phyloP scores from a whole-genome alignment of 1,140 invertebrate species.

The Dryas iulia region DNA sequence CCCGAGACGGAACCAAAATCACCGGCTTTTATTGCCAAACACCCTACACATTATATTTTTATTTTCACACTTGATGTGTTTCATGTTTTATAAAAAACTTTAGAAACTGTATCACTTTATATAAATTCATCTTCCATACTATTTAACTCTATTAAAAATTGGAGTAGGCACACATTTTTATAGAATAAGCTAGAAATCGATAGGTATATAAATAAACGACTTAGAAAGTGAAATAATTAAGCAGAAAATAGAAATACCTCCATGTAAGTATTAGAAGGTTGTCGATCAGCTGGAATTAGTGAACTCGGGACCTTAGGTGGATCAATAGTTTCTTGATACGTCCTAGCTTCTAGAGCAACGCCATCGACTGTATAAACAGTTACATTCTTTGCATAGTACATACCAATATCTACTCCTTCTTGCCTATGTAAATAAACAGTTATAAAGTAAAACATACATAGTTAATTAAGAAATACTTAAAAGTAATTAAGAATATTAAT shows the following conservation, averaged over 20 bases:
- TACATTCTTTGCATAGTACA: conserved; percentile 84
- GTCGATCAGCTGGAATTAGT: conserved; percentile 64
- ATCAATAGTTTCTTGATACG: conserved; percentile 81
- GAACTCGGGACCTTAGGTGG: conserved; percentile 50
- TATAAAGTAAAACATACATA: not conserved
- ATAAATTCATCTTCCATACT: no score
- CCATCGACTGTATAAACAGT: conserved; percentile 80
- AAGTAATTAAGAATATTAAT: conserved; percentile 1
- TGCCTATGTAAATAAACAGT: no score
- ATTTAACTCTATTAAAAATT: no score
- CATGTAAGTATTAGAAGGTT: conserved; percentile 86
- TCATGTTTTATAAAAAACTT: no score
- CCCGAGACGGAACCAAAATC: no score
- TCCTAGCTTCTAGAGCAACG: conserved; percentile 79
- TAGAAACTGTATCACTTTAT: no score
- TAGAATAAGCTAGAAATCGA: no score
- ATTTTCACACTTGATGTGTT: no score
- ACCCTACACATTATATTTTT: no score
- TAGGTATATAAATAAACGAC: no score
- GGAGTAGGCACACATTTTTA: no score
- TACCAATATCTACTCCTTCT: conserved; percentile 84
- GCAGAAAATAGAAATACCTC: conserved; percentile 37
- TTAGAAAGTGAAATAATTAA: not conserved
- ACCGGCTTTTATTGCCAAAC: no score
- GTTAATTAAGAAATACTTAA: not conserved